Base-by-base conservation (phyloP, 2,888 invertebrate genomes). In the Pammene fasciana region DNA sequence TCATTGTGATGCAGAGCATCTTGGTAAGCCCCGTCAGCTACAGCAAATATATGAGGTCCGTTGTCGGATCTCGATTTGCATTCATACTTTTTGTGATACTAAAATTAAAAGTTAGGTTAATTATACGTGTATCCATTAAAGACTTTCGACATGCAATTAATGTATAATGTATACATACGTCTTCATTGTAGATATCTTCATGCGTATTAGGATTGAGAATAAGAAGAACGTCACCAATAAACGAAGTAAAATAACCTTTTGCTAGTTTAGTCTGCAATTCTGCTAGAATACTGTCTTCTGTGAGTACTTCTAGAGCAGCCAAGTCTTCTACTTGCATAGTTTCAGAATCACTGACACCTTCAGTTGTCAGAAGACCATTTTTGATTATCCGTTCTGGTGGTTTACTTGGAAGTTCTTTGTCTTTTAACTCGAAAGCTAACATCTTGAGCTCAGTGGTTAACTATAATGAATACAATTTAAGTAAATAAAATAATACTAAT, bases 11-110 rank as follows among this genome's bases (percentile, higher is more conserved):
- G 98, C 75, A 98, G 88, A 88, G 97, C 97, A 81, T 97, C 96
- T 91, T 98, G 98, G 84, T 96, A 98, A 45, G 97, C 97, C 72
- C 96, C 95, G 82, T 98, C 98, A 10, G 97, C 98, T 26, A 98
- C 95, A 4, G 97, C 95, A 84, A 96, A 98, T 76, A 98, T 96
- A 80, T 98, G 98, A 0, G 98, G 98, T 46, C 96, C 95, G 83
- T 98, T 97, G 82, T 98, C 97, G 3, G 97, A 97, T 75, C 97
- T 94, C 0, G 97, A 96, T 88, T 97, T 97, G 82, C 94, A 96
- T 81, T 94, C 94, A 82, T 98, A 98, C 86, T 95, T 96, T 75
- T 93, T 92, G 79, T 97, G 97, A 78, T 94, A 94, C 97, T 97
- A 88, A 61, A 93, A 93, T 67, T 18, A 61, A 62, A 50, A 38